Evolutionary conservation across 2,888 invertebrate species (phyloP).

Genomic region (Gymnosoma rotundatum): DNA sequence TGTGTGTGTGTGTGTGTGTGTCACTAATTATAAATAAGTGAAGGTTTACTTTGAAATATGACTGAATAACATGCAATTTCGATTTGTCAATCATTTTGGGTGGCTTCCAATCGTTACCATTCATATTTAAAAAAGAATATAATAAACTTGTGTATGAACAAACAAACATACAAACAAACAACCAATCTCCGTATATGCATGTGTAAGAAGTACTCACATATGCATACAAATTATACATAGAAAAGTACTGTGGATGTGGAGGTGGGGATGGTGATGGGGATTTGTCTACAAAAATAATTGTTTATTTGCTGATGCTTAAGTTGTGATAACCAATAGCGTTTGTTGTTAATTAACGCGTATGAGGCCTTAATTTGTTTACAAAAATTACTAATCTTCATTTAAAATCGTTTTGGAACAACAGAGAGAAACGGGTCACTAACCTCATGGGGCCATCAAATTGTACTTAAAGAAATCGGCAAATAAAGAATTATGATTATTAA

Average conservation of each 20-base stretch:
- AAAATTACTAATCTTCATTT: conserved; percentile 53
- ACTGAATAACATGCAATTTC: conserved; percentile 78
- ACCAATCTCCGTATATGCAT: background rate
- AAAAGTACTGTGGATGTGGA: background rate
- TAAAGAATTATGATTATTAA: conserved; percentile 55
- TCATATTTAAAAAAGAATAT: background rate
- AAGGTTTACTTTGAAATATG: conserved; percentile 72
- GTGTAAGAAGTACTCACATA: background rate
- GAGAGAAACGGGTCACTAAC: conserved; percentile 52
- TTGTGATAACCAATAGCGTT: conserved; percentile 65
- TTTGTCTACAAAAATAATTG: conserved; percentile 6
- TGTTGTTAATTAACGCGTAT: conserved; percentile 70
- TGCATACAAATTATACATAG: background rate
- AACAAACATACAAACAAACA: background rate
- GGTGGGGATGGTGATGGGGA: background rate
- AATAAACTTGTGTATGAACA: background rate
- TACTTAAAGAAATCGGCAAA: conserved; percentile 57
- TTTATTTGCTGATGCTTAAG: conserved; percentile 63
- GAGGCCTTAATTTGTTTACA: conserved; percentile 65
- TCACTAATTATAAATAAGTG: conserved; percentile 27
- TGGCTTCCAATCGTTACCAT: conserved; percentile 13
- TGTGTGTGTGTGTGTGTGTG: conserved; percentile 42
- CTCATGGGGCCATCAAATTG: conserved; percentile 62
- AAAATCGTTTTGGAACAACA: conserved; percentile 16
- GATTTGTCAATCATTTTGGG: conserved; percentile 75